A percentile compares a stretch with the other conserved stretches of the same genome.
Conservation (phyloP, 2,113 vertebrate genomes). For the Pholis gunnellus region DNA sequence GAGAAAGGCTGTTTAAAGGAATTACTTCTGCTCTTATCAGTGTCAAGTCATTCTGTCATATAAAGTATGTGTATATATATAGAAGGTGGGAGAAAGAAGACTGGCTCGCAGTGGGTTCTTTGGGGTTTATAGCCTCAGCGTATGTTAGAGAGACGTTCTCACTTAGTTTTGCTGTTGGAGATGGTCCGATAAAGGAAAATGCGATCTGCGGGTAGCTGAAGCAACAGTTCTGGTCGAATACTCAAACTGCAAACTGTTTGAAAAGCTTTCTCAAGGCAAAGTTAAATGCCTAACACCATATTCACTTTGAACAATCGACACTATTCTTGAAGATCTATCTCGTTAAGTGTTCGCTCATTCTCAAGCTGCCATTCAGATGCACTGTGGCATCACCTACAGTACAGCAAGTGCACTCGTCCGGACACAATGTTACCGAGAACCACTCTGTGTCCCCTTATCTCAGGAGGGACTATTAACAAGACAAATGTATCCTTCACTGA, state of each 20-base stretch:
- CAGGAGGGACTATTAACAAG: background rate
- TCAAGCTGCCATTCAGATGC: background rate
- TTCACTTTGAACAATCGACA: background rate
- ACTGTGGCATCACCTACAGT: background rate
- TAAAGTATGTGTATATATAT: background rate
- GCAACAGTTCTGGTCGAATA: background rate
- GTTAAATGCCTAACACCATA: background rate
- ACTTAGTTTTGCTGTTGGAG: background rate
- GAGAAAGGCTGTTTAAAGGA: background rate
- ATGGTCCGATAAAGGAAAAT: background rate
- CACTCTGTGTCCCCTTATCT: background rate
- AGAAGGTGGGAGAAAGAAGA: background rate
- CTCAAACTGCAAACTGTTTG: background rate
- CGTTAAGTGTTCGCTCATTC: background rate
- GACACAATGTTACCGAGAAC: background rate
- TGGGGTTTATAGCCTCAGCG: background rate
- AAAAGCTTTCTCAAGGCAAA: background rate
- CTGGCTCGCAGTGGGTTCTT: background rate
- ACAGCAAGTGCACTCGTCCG: background rate
- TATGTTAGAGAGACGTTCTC: background rate
- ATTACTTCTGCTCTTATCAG: background rate
- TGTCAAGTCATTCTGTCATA: background rate
- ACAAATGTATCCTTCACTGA: constrained; percentile 4
- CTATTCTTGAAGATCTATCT: background rate
- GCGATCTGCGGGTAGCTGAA: background rate